phyloP scores from a whole-genome alignment of 2,888 invertebrate genomes.

The Lepidocyrtoides sp. region DNA sequence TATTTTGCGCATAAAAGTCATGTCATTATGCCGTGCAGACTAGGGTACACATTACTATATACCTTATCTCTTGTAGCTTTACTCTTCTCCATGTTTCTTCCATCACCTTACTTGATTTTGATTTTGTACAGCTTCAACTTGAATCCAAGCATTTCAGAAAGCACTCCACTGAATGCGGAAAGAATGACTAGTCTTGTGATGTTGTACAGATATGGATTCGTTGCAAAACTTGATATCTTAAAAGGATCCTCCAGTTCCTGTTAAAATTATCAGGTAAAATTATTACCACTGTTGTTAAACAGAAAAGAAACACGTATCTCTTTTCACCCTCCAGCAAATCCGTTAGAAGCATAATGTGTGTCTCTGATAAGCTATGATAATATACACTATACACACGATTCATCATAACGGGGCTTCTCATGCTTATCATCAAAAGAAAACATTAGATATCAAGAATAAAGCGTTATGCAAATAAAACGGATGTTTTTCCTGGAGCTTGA shows the following conservation, averaged over 20 bases:
- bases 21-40: too few relatives aligned
- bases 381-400: background rate
- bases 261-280: constrained; percentile 9
- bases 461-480: constrained; percentile 45
- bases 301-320: too few relatives aligned
- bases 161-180: constrained; percentile 97
- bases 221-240: constrained; percentile 98
- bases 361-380: background rate
- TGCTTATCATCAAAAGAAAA: constrained; percentile 53
- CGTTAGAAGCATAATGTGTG: background rate
- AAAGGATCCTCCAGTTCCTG: constrained; percentile 98
- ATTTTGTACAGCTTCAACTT: constrained; percentile 99
- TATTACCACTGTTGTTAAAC: too few relatives aligned
- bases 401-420: constrained; percentile 30
- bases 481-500: constrained; percentile 31
- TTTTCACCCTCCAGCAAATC: constrained; percentile 35
- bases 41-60: too few relatives aligned
- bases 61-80: background rate
- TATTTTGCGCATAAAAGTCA: too few relatives aligned
- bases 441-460: background rate
- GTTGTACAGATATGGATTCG: constrained; percentile 98
- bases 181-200: constrained; percentile 98
- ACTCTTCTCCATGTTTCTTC: background rate
- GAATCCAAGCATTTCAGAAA: constrained; percentile 98
- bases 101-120: constrained; percentile 91